phyloP scores from a whole-genome alignment of 2,113 vertebrate genomes.

The Balaeniceps rex region DNA sequence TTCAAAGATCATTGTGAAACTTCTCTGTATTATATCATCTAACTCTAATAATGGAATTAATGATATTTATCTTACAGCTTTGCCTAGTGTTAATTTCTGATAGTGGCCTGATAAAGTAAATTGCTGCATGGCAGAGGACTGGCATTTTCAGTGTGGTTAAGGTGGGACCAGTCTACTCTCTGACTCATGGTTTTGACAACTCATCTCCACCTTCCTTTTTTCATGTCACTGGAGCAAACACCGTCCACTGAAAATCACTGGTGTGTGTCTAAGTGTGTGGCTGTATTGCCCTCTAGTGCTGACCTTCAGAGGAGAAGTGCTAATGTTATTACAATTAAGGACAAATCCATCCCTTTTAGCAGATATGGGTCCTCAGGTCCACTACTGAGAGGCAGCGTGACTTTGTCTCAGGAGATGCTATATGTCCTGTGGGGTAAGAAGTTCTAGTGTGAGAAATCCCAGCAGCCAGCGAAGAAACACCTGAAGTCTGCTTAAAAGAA shows the following conservation, averaged over 20 bases:
- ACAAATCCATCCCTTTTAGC: background rate
- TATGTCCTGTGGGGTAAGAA: background rate
- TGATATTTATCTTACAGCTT: conserved; percentile 26
- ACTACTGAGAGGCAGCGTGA: background rate
- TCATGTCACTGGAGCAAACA: background rate
- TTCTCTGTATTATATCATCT: background rate
- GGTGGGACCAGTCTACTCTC: conserved; percentile 19
- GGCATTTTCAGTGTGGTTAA: conserved; percentile 23
- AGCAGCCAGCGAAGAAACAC: background rate
- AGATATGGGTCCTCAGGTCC: background rate
- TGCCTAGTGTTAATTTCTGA: conserved; percentile 16
- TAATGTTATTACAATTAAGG: background rate
- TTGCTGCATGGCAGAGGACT: background rate
- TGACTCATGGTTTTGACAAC: conserved; percentile 30
- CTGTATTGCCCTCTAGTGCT: conserved; percentile 62
- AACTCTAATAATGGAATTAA: conserved; percentile 28
- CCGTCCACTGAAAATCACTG: background rate
- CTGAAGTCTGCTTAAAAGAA: background rate
- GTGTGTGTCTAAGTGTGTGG: background rate
- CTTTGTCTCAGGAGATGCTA: background rate
- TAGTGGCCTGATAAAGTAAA: conserved; percentile 20
- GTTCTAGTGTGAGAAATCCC: background rate
- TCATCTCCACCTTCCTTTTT: conserved; percentile 31
- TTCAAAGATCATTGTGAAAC: background rate
- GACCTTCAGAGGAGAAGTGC: conserved; percentile 1